Evolutionary conservation across 2,888 invertebrate species (phyloP), one percentile per base, ranked within the genome.

Genomic region (Prostheceraeus crozeri): DNA sequence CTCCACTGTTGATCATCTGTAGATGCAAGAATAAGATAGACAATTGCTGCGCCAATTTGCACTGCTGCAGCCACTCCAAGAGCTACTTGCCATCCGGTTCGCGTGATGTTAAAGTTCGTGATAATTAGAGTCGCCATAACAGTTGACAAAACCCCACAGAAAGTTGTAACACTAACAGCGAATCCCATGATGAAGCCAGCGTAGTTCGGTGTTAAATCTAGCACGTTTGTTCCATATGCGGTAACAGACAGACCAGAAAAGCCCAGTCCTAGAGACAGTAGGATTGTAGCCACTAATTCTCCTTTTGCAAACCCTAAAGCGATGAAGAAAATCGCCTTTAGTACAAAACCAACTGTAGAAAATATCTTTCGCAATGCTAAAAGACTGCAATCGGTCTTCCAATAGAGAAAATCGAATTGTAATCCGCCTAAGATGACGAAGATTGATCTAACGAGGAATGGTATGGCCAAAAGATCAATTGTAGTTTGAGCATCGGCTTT

Each of bases 151-250:
- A n/a, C n/a, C n/a, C 53, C 53, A 11, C 28, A 30, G 36, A 53
- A 53, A 2, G 53, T 53, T 27, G 28, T 53, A 28, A 53, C 30
- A 25, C 53, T 53, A 35, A 30, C 30, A 14, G 53, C 53, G 33
- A 53, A 53, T 2, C 53, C 53, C 53, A 53, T 53, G 25, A 53
- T 35, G 2, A 53, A 31, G 11, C 53, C 53, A 35, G 53, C 28
- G 28, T 31, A 53, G 8, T 53, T 25, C 3, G 53, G 53, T 3
- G 53, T 16, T 19, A 53, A n/a, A 19, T 53, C 53, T 8, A 53
- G 25, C 2, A 53, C 53, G 28, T 53, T 53, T 10, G 30, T 31
- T 14, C 28, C 53, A 19, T 53, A 53, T n/a, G 28, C 53, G 19
- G 53, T 31, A 3, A 53, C 53, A 3, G 53, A 27, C 3, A 53